Percentiles rank a stretch among this genome's conserved stretches.
phyloP scores from a whole-genome alignment of 2,888 invertebrate species.

The Tortricodes alternella region DNA sequence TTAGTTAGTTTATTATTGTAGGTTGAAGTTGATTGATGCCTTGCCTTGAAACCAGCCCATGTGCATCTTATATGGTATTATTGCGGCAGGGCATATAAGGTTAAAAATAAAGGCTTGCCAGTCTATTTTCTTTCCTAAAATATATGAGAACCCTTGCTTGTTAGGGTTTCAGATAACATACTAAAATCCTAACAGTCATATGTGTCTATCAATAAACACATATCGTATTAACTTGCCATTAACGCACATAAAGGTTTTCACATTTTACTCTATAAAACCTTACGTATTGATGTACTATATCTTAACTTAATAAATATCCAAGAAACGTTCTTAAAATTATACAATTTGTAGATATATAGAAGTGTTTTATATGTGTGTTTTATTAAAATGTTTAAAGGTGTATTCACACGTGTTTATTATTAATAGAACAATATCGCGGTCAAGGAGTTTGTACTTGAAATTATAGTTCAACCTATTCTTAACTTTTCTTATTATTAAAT shows the following conservation, averaged over 20 bases:
- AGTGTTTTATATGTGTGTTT: conserved; percentile 50
- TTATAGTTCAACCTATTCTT: no score
- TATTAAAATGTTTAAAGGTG: conserved; percentile 40
- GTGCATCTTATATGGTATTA: no score
- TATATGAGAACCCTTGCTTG: conserved; percentile 8
- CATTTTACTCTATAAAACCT: conserved; percentile 48
- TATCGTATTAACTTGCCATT: conserved; percentile 31
- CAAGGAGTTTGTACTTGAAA: no score
- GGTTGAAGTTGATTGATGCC: no score
- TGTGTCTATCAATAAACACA: conserved; percentile 28
- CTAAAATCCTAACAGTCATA: background rate
- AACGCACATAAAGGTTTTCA: conserved; percentile 45
- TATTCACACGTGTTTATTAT: conserved; percentile 34
- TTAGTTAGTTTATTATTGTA: no score
- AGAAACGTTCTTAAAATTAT: conserved; percentile 50
- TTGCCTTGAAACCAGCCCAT: no score
- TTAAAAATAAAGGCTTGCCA: no score
- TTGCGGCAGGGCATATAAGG: no score
- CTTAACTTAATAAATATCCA: conserved; percentile 42
- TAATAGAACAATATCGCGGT: background rate
- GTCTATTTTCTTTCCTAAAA: conserved; percentile 16
- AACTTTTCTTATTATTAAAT: no score
- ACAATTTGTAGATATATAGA: conserved; percentile 47
- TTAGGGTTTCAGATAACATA: conserved; percentile 4
- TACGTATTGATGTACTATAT: conserved; percentile 52